Conservation (phyloP, 1,140 invertebrate species). For the Phymastichus coffea region DNA sequence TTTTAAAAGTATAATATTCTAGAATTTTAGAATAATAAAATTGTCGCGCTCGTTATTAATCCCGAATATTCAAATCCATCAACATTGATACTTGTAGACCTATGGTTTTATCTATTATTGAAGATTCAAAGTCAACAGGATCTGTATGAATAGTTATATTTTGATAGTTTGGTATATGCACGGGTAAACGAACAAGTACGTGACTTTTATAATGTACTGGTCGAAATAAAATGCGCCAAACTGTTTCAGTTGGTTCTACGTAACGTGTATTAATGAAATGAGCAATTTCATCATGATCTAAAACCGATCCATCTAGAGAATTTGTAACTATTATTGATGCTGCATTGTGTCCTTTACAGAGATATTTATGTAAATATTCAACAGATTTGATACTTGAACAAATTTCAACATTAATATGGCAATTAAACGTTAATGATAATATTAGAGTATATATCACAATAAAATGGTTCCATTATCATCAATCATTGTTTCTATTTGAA, state of each 20-base stretch:
- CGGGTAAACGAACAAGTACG: neutral
- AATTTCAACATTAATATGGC: conserved; percentile 12
- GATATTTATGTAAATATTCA: no score
- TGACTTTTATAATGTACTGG: conserved; percentile 6
- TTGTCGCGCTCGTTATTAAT: no score
- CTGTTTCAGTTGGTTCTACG: neutral
- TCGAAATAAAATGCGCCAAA: conserved; percentile 9
- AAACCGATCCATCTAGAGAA: neutral
- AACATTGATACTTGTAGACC: conserved; percentile 1
- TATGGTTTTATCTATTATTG: neutral
- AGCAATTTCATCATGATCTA: conserved; percentile 8
- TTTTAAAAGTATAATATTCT: conserved; percentile 23
- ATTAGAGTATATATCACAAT: conserved; percentile 21
- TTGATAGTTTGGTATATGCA: conserved; percentile 8
- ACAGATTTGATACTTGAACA: conserved; percentile 14
- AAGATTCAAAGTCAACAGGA: neutral
- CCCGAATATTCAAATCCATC: conserved; percentile 18
- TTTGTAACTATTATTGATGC: conserved; percentile 7
- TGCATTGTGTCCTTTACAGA: conserved; percentile 20
- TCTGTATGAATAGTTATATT: neutral
- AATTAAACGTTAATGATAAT: conserved; percentile 18
- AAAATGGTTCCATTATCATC: no score
- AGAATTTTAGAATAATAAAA: conserved; percentile 21
- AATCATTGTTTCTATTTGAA: no score
- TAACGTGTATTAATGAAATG: conserved; percentile 18